phyloP scores from a whole-genome alignment of 2,113 vertebrate species.

The Carlito syrichta region DNA sequence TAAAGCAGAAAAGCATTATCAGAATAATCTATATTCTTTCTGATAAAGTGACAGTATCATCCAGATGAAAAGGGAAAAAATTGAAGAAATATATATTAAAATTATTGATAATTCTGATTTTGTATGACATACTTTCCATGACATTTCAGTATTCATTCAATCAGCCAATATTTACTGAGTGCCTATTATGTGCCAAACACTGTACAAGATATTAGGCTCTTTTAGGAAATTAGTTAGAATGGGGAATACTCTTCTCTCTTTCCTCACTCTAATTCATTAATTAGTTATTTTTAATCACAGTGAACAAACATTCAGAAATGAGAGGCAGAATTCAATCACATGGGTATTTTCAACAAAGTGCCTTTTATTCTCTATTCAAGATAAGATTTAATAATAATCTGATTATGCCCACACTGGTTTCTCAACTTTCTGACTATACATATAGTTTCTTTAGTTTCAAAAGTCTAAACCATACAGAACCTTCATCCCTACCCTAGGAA shows the following conservation, averaged over 20 bases:
- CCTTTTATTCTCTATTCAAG: slow-evolving; percentile 24
- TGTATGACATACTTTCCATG: background rate
- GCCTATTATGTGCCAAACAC: background rate
- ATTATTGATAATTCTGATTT: background rate
- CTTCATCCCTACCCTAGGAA: background rate
- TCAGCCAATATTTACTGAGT: background rate
- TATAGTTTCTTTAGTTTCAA: background rate
- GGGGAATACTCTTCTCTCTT: slow-evolving; percentile 15
- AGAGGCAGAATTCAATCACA: slow-evolving; percentile 27
- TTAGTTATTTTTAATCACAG: slow-evolving; percentile 54
- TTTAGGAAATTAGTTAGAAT: slow-evolving; percentile 24
- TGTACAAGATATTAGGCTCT: background rate
- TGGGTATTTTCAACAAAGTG: slow-evolving; percentile 28
- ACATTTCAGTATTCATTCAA: background rate
- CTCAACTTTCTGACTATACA: background rate
- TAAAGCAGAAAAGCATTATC: background rate
- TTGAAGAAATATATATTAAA: background rate
- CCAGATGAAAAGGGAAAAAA: background rate
- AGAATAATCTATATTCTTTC: background rate
- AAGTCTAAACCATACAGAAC: background rate
- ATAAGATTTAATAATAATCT: slow-evolving; percentile 57
- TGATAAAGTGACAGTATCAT: background rate
- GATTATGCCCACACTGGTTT: background rate
- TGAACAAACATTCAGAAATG: slow-evolving; percentile 38
- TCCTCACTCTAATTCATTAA: slow-evolving; percentile 35